Evolutionary conservation across 2,113 vertebrate genomes (phyloP).

Genomic region (Oreochromis tanganicae): DNA sequence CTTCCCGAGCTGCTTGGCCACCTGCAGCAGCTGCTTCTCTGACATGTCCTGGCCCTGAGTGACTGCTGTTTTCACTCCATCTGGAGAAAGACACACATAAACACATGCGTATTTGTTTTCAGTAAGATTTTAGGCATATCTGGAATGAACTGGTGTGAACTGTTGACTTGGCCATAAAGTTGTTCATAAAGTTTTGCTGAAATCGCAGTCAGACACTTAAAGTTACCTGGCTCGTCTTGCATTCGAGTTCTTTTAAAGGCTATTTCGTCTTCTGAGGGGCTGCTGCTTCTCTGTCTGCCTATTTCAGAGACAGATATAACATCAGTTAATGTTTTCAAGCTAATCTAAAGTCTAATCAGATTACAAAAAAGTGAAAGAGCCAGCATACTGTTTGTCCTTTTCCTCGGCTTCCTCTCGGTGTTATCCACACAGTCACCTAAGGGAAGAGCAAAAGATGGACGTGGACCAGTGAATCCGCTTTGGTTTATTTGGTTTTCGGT

Average conservation of each 20-base stretch:
- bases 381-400: conserved; percentile 47
- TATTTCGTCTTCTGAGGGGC: conserved; percentile 58
- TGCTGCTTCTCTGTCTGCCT: conserved; percentile 58
- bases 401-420: conserved; percentile 37
- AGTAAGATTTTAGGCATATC: neutral
- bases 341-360: neutral
- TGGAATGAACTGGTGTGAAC: neutral
- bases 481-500: neutral
- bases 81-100: conserved; percentile 42
- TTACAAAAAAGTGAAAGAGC: neutral
- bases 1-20: conserved; percentile 71
- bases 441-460: neutral
- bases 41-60: conserved; percentile 49
- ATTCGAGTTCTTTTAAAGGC: conserved; percentile 66
- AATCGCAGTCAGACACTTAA: neutral
- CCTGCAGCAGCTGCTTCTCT: conserved; percentile 71
- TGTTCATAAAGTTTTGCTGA: neutral
- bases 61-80: conserved; percentile 9
- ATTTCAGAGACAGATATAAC: neutral
- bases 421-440: conserved; percentile 67
- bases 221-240: conserved; percentile 60
- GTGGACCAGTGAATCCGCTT: neutral
- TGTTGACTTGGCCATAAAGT: neutral
- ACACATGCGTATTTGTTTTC: neutral
- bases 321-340: neutral